Evolutionary conservation across 2,888 invertebrate genomes (phyloP).

Genomic region (Epistrophe eligans): DNA sequence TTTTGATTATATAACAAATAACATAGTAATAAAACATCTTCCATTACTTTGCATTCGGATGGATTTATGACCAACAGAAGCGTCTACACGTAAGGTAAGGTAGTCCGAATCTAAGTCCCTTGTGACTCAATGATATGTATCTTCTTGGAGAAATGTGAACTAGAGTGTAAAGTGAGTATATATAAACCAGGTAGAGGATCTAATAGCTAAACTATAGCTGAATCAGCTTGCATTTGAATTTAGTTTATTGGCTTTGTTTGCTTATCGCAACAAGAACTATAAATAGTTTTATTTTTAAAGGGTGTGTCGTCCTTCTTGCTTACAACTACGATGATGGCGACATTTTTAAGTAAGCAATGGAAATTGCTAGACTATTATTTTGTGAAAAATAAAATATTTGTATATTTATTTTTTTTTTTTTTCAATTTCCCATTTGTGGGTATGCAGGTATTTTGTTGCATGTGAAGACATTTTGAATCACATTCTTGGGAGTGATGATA

Average conservation of each 20-base stretch:
- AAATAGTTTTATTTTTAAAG: slow-evolving; percentile 39
- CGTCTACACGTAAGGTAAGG: slow-evolving; percentile 48
- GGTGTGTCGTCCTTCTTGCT: neutral
- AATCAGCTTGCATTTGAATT: slow-evolving; percentile 48
- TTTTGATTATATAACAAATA: slow-evolving; percentile 54
- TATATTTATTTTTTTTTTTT: neutral
- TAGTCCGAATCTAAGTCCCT: neutral
- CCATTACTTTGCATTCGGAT: slow-evolving; percentile 51
- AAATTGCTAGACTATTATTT: neutral
- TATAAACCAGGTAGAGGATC: neutral
- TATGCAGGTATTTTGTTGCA: neutral
- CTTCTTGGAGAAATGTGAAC: neutral
- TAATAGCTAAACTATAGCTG: neutral
- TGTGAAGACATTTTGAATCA: too few species aligned
- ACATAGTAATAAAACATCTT: slow-evolving; percentile 69
- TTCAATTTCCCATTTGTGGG: too few species aligned
- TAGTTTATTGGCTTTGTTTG: slow-evolving; percentile 50
- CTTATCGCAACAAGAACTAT: slow-evolving; percentile 39
- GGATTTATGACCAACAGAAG: slow-evolving; percentile 66
- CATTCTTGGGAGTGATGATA: too few species aligned
- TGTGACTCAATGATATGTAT: slow-evolving; percentile 48
- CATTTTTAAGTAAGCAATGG: neutral
- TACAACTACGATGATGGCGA: neutral
- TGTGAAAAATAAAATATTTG: neutral
- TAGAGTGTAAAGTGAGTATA: neutral